Conservation (phyloP, 2,797 vertebrate species). For the Periparus ater region DNA sequence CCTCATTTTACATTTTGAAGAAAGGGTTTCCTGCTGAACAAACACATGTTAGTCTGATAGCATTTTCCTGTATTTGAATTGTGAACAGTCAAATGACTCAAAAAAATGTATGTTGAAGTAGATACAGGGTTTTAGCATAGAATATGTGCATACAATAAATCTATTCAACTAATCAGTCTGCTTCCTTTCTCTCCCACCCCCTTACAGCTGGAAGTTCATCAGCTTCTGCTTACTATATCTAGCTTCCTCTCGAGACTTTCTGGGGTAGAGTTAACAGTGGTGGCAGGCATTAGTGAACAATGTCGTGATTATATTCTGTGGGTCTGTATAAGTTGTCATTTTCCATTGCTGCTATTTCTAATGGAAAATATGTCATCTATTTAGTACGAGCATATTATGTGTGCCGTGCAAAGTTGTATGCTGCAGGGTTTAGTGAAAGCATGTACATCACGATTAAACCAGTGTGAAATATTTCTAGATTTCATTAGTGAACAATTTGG, state of each 20-base stretch:
- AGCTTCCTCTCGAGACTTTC: slow-evolving; percentile 29
- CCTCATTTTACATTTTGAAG: slow-evolving; percentile 22
- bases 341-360: slow-evolving; percentile 37
- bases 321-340: slow-evolving; percentile 34
- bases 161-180: neutral
- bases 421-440: neutral
- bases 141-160: slow-evolving; percentile 28
- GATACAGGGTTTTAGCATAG: slow-evolving; percentile 16
- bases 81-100: slow-evolving; percentile 22
- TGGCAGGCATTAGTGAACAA: slow-evolving; percentile 27
- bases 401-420: neutral
- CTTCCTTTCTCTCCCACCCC: slow-evolving; percentile 28
- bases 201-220: slow-evolving; percentile 35
- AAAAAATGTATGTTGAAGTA: slow-evolving; percentile 34
- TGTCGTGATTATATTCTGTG: neutral
- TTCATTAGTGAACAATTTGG: neutral
- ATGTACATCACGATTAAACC: neutral
- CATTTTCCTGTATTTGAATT: slow-evolving; percentile 60
- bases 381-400: neutral
- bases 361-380: slow-evolving; percentile 24
- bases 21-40: slow-evolving; percentile 43
- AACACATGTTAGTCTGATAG: slow-evolving; percentile 34
- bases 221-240: slow-evolving; percentile 3
- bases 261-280: slow-evolving; percentile 12
- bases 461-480: neutral